Evolutionary conservation across 2,113 vertebrate genomes (phyloP), one percentile per base, ranked within the genome.

Genomic region (Rhinopomastus cyanomelas): DNA sequence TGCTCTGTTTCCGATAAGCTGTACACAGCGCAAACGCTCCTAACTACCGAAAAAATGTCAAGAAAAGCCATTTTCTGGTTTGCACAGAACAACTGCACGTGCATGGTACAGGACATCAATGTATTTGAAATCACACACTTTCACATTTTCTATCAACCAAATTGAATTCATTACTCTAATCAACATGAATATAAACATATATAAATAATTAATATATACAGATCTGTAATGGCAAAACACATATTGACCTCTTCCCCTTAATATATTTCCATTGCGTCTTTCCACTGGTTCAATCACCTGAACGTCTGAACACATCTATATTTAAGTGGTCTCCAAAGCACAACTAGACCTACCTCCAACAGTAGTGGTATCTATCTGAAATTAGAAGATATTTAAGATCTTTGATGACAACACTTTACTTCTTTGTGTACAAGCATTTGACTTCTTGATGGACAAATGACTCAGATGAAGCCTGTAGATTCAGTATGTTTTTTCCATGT

Each of bases 21-120:
- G 8, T 22, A 8, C 11, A 46, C 11, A 52, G 57, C 25, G 22
- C 0, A 0, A 0, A 36, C 29, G 74, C 5, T 12, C 17, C 1
- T 48, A 52, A 60, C 11, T 37, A 57, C 29, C 20, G 22, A 87
- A 81, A n/a, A 90, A 68, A 44, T 15, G 20, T 5, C 62, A 76
- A 36, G 16, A 81, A 56, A 64, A 85, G 19, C 16, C 18, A 32
- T 77, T 69, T 79, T 60, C 62, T 76, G 7, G 10, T 34, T 61
- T 89, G 51, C 11, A 25, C 9, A 5, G 3, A 6, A 46, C 26
- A 79, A 13, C 19, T 68, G 18, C 32, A 27, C 3, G 7, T 14
- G 4, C 22, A 21, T 20, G 7, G 37, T n/a, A 62, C 27, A 59
- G 42, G 36, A 65, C 19, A 87, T 3, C 3, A 18, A 11, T 10